phyloP scores from a whole-genome alignment of 1,140 invertebrate species.

The Magallana ariakensis region DNA sequence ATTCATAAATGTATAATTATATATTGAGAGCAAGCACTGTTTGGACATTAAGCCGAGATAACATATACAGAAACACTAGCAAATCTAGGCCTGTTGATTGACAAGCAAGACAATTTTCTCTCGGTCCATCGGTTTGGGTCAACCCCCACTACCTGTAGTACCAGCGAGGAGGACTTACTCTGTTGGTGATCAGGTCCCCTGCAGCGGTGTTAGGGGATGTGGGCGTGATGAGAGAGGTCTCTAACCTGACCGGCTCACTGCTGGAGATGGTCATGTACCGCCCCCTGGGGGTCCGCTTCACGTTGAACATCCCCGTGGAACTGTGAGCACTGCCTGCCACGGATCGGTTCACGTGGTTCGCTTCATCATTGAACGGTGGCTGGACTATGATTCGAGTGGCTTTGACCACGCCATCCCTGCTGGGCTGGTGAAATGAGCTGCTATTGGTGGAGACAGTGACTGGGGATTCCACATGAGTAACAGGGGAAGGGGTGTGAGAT shows the following conservation, averaged over 20 bases:
- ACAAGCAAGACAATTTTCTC: too few species aligned
- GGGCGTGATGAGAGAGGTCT: slow-evolving; percentile 60
- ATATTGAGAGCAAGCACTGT: too few species aligned
- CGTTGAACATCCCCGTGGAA: slow-evolving; percentile 57
- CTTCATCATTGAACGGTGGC: slow-evolving; percentile 38
- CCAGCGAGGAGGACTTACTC: slow-evolving; percentile 53
- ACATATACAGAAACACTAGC: too few species aligned
- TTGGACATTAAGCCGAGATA: too few species aligned
- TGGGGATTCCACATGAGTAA: slow-evolving; percentile 3
- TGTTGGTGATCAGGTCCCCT: slow-evolving; percentile 70
- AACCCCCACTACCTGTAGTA: background rate
- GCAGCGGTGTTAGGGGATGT: slow-evolving; percentile 66
- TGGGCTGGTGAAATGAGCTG: background rate
- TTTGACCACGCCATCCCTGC: slow-evolving; percentile 52
- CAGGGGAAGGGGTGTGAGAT: background rate
- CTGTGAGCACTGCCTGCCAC: slow-evolving; percentile 28
- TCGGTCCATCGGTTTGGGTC: background rate
- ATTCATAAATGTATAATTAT: too few species aligned
- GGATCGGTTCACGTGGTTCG: slow-evolving; percentile 29
- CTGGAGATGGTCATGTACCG: slow-evolving; percentile 93
- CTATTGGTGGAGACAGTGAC: background rate
- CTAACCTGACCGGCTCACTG: slow-evolving; percentile 81
- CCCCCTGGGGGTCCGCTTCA: slow-evolving; percentile 76
- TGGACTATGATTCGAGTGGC: slow-evolving; percentile 58
- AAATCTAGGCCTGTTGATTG: too few species aligned